These are phyloP conservation scores for Abscondita cerata DNA, from an alignment of 2,888 invertebrate species.

Conservation along the genomic window DNA sequence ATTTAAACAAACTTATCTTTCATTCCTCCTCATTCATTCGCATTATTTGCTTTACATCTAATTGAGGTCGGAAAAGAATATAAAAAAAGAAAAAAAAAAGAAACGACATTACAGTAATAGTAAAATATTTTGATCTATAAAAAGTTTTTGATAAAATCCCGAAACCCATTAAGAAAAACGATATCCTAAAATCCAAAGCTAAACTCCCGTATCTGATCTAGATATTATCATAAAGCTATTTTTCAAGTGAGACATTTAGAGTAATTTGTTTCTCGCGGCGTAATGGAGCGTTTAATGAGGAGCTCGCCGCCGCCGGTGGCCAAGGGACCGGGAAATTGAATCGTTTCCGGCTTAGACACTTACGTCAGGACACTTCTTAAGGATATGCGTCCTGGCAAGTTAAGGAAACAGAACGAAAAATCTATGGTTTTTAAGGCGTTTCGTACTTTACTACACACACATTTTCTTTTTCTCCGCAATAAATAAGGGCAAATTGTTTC, in stretches of 20 bases:
- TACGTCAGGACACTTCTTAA: slow-evolving; percentile 43
- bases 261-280: slow-evolving; percentile 60
- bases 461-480: too few species aligned
- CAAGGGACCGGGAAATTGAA: slow-evolving; percentile 61
- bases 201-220: slow-evolving; percentile 39
- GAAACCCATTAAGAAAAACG: slow-evolving; percentile 24
- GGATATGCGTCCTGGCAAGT: slow-evolving; percentile 32
- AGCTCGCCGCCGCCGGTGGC: slow-evolving; percentile 58
- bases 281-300: slow-evolving; percentile 62
- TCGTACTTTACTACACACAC: too few species aligned
- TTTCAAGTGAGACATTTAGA: slow-evolving; percentile 55
- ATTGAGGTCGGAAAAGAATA: too few species aligned
- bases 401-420: slow-evolving; percentile 26
- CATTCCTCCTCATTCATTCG: slow-evolving; percentile 28
- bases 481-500: too few species aligned
- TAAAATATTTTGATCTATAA: background rate
- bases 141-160: slow-evolving; percentile 10
- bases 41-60: background rate
- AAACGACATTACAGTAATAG: background rate
- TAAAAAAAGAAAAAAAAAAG: background rate
- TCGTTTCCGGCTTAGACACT: slow-evolving; percentile 54
- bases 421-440: slow-evolving; percentile 7
- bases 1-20: slow-evolving; percentile 19
- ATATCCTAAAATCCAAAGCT: slow-evolving; percentile 34
- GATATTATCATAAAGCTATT: slow-evolving; percentile 55